Evolutionary conservation across 1,140 invertebrate species (phyloP), one percentile per base, ranked within the genome.

Genomic region (Penaeus chinensis): DNA sequence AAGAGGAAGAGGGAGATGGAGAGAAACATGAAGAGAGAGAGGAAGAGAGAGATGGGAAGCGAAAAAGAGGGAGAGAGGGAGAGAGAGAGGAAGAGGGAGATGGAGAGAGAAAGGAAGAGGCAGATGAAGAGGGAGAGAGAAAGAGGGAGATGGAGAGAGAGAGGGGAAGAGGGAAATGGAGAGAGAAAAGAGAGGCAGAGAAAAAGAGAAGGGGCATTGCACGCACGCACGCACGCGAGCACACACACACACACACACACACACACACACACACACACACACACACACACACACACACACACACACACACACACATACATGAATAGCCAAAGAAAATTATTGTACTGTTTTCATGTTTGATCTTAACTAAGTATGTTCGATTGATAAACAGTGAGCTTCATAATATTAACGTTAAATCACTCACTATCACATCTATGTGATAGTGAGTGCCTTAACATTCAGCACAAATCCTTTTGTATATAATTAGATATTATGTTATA

Each of bases 111-210:
- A n/a, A 13, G 76, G 3, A 19, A 18, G 47, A 47, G 78, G 54
- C 3, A 80, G 78, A 24, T 22, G 18, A 22, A 80, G 78, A 20
- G 78, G 24, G 16, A 19, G 42, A n/a, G n/a, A 60, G 24, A 22
- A 3, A 80, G 8, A 20, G 20, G 19, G 24, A 11, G 19, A 54
- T 27, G 24, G 18, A 54, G 78, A 54, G 16, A 80, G 47, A 54
- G 54, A 80, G 47, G 24, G 78, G n/a, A 20, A 60, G 78, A 60
- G 78, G 61, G 78, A 80, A 54, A 80, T 22, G n/a, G 78, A 60
- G 47, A 80, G n/a, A 76, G 71, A 76, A 11, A 11, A 11, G n/a
- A 24, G n/a, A 76, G n/a, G 13, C 10, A 20, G 71, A 76, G 71
- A 24, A 11, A 76, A 11, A 24, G n/a, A 24, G 0, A 37, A 5